These are phyloP conservation scores for Macroramphosus scolopax DNA, from an alignment of 2,797 vertebrate genomes.

Conservation along the genomic window DNA sequence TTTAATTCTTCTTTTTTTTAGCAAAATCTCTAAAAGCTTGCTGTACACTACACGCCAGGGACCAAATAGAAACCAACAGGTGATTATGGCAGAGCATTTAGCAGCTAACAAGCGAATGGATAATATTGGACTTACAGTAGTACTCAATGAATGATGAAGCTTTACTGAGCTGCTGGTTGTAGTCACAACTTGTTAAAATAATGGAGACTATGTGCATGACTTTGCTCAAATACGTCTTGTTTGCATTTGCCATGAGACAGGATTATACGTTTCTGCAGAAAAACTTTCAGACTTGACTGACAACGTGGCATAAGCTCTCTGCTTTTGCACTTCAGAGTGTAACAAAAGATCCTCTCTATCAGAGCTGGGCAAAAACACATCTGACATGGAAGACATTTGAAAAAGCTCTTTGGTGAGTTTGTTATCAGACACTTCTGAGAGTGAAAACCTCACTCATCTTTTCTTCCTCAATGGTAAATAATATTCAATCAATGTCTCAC, in stretches of 20 bases:
- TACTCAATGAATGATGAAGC: too few species aligned
- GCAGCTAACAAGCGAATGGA: too few species aligned
- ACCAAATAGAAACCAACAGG: too few species aligned
- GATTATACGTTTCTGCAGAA: too few species aligned
- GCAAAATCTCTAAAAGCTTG: too few species aligned
- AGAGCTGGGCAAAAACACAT: slow-evolving; percentile 39
- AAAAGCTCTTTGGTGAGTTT: slow-evolving; percentile 51
- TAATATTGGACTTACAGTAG: not conserved
- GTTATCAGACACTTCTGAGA: slow-evolving; percentile 45
- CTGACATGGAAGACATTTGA: slow-evolving; percentile 55
- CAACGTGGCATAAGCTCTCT: slow-evolving; percentile 33
- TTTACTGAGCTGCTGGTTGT: too few species aligned
- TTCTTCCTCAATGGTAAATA: slow-evolving; percentile 2
- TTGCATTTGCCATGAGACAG: slow-evolving; percentile 23
- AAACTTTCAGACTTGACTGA: slow-evolving; percentile 45
- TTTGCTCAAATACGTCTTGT: slow-evolving; percentile 1
- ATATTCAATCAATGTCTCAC: too few species aligned
- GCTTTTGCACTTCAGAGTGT: slow-evolving; percentile 29
- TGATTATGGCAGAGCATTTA: too few species aligned
- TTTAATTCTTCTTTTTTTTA: too few species aligned
- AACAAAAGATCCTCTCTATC: slow-evolving; percentile 39
- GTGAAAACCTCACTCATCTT: slow-evolving; percentile 26
- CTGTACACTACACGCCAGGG: too few species aligned
- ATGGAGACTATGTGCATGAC: too few species aligned
- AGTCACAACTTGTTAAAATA: too few species aligned